Evolutionary conservation across 1,140 invertebrate species (phyloP), one percentile per base, ranked within the genome.

Genomic region (Drosophila athabasca): DNA sequence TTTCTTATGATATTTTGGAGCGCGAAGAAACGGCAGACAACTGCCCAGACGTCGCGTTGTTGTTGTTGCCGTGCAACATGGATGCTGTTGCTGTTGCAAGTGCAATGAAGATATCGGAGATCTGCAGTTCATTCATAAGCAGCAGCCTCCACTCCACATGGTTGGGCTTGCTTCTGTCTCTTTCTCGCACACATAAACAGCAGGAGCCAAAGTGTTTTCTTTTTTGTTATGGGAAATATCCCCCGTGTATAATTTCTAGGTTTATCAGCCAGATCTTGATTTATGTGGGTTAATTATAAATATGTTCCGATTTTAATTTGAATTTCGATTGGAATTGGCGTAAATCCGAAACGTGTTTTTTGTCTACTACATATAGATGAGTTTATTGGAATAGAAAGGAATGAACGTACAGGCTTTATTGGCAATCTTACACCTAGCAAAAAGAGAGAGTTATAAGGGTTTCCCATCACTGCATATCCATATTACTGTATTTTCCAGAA

Each of bases 1-100:
- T 48, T 51, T 39, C 26, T 45, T 48, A 58, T 8, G 7, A 57
- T 57, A 58, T 35, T 65, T 83, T n/a, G 62, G 59, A 66, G 61
- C 81, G 77, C 77, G 77, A 57, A 87, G 81, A 81, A 85, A 87
- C 82, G 59, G 81, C 81, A 85, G 81, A 78, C 82, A 74, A 87
- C 81, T 85, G 81, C 81, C 81, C 82, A 85, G 77, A 85, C 77
- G 71, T 79, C 24, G 17, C 54, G 59, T 66, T 53, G 68, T 52
- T 64, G 64, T 48, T 50, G 53, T 1, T 11, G 1, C 11, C 11
- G 35, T 39, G 35, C 35, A 53, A 19, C 51, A 53, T 53, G 51
- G 31, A 17, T 15, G 6, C 31, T 67, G 19, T 44, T 64, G 41
- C 64, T 64, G 31, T 43, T 61, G 52, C 52, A 46, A 29, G 8